These are phyloP conservation scores for Harpagifer antarcticus DNA, from an alignment of 2,797 vertebrate species.

Conservation along the genomic window DNA sequence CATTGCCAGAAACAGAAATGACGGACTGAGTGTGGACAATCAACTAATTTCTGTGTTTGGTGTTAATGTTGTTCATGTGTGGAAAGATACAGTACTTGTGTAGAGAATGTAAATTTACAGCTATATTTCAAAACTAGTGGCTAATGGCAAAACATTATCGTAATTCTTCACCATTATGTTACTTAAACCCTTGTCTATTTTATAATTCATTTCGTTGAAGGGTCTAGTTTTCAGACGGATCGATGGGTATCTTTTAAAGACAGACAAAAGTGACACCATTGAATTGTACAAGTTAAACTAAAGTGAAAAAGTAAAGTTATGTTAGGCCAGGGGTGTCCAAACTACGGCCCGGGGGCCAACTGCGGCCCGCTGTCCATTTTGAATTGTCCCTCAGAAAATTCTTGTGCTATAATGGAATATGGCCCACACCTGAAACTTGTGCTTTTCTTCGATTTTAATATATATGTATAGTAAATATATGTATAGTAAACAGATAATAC, in stretches of 20 bases:
- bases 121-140: slow-evolving; percentile 99
- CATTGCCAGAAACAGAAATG: slow-evolving; percentile 92
- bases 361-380: too few species aligned
- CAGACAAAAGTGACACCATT: slow-evolving; percentile 84
- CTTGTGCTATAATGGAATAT: too few species aligned
- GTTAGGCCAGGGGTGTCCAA: too few species aligned
- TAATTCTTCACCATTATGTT: slow-evolving; percentile 97
- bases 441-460: too few species aligned
- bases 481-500: too few species aligned
- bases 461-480: too few species aligned
- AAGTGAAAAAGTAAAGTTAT: slow-evolving; percentile 51
- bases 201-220: slow-evolving; percentile 82
- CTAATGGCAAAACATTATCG: slow-evolving; percentile 97
- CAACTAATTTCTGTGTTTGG: slow-evolving; percentile 99
- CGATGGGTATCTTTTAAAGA: slow-evolving; percentile 84
- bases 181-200: slow-evolving; percentile 84
- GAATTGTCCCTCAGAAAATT: too few species aligned
- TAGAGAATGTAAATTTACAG: slow-evolving; percentile 99
- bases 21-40: slow-evolving; percentile 99
- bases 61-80: slow-evolving; percentile 99
- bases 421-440: too few species aligned
- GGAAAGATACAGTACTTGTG: slow-evolving; percentile 99
- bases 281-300: slow-evolving; percentile 71
- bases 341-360: too few species aligned
- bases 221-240: slow-evolving; percentile 75